These are phyloP conservation scores for Epinephelus moara DNA, from an alignment of 2,113 vertebrate genomes.

Conservation along the genomic window DNA sequence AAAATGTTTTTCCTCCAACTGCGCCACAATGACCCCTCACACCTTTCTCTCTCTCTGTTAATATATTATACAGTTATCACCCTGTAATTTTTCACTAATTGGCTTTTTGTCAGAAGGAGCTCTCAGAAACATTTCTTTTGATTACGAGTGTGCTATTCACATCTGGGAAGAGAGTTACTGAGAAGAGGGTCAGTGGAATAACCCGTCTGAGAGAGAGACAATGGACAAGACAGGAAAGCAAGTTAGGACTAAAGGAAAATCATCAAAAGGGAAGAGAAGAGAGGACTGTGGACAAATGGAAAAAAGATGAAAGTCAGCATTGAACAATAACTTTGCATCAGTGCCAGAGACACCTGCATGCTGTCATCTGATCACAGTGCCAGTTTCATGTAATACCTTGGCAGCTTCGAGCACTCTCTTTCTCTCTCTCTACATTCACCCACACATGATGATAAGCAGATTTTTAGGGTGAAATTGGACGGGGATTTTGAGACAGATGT, in stretches of 20 bases:
- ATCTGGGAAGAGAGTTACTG: conserved; percentile 14
- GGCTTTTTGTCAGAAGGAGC: conserved; percentile 23
- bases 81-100: conserved; percentile 26
- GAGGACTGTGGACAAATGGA: conserved; percentile 29
- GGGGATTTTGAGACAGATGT: conserved; percentile 47
- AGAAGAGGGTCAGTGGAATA: conserved; percentile 16
- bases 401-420: conserved; percentile 9
- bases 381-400: conserved; percentile 40
- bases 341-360: conserved; percentile 54
- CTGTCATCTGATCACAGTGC: conserved; percentile 46
- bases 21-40: background rate
- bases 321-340: conserved; percentile 55
- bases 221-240: conserved; percentile 8
- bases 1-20: conserved; percentile 6
- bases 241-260: conserved; percentile 9
- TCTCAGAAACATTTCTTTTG: conserved; percentile 21
- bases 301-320: conserved; percentile 15
- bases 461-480: conserved; percentile 36
- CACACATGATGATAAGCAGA: conserved; percentile 47
- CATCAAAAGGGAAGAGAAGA: conserved; percentile 1
- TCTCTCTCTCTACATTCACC: conserved; percentile 29
- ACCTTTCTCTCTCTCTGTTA: conserved; percentile 17
- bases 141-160: conserved; percentile 18
- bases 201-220: conserved; percentile 18
- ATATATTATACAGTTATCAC: conserved; percentile 13